A percentile compares a stretch with the other conserved stretches of the same genome.
These are phyloP conservation scores for Anolis carolinensis DNA, from an alignment of 2,113 vertebrate genomes.

Conservation along the genomic window DNA sequence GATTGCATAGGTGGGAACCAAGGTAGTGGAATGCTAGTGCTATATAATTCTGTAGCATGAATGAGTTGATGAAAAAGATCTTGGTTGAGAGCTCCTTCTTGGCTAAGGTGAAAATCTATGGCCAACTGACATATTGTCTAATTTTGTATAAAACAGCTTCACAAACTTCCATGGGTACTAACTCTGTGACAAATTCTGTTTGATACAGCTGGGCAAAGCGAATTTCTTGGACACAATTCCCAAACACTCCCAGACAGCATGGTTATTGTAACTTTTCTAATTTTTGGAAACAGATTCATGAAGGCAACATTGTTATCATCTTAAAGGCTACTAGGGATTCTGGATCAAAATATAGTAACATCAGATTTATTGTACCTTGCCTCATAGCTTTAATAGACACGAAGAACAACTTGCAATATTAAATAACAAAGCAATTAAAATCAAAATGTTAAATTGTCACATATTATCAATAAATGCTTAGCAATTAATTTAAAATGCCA, in stretches of 20 bases:
- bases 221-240: too few relatives aligned
- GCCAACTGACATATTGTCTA: not conserved
- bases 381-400: not conserved
- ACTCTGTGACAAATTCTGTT: too few relatives aligned
- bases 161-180: fast-evolving
- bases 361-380: not conserved
- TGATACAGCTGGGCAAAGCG: too few relatives aligned
- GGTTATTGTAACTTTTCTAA: not conserved
- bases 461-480: constrained; percentile 5
- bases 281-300: constrained; percentile 1
- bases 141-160: not conserved
- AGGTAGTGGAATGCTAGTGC: too few relatives aligned
- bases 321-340: not conserved
- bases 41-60: too few relatives aligned
- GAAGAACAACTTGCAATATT: not conserved
- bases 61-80: not conserved
- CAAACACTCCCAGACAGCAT: too few relatives aligned
- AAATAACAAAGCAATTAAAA: constrained; percentile 23
- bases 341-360: fast-evolving
- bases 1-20: too few relatives aligned
- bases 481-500: constrained; percentile 6
- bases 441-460: not conserved
- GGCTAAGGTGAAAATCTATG: not conserved
- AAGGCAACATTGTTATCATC: not conserved
- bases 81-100: not conserved